Percentiles rank a stretch among this genome's conserved stretches.
Evolutionary conservation across 2,113 vertebrate genomes (phyloP).

Genomic region (Sula dactylatra): DNA sequence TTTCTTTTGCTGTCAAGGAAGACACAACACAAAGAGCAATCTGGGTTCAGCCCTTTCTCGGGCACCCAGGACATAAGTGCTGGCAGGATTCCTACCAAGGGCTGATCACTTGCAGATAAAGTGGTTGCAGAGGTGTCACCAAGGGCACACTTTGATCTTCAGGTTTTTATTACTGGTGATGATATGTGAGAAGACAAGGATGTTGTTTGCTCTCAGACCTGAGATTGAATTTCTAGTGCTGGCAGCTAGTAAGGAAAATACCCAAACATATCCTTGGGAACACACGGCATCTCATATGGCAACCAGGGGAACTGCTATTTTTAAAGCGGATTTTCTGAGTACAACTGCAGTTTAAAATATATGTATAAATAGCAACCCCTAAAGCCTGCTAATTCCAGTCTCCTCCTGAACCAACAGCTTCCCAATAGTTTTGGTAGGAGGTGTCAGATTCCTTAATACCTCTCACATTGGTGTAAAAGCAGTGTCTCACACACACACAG

Average conservation of each 20-base stretch:
- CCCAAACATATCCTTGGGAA: not conserved
- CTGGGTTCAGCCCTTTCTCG: not conserved
- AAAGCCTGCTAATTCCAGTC: not conserved
- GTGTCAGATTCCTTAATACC: not conserved
- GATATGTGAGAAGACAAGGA: not conserved
- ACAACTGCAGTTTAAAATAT: not conserved
- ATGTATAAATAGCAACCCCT: not conserved
- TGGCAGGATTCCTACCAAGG: not conserved
- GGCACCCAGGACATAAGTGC: not conserved
- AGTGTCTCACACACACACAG: not conserved
- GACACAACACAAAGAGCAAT: not conserved
- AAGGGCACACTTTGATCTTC: not conserved
- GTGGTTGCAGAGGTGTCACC: not conserved
- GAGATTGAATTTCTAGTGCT: not conserved
- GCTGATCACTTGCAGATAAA: not conserved
- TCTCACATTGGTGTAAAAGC: not conserved
- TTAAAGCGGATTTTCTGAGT: not conserved
- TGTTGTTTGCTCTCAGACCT: not conserved
- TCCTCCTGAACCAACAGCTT: not conserved
- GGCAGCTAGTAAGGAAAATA: not conserved
- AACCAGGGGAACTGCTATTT: conserved; percentile 8
- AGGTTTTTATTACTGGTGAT: not conserved
- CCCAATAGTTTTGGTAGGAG: not conserved
- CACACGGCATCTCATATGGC: not conserved
- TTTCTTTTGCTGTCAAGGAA: not conserved